Evolutionary conservation across 2,797 vertebrate species (phyloP).

Genomic region (Tokudaia tokunoshimensis): DNA sequence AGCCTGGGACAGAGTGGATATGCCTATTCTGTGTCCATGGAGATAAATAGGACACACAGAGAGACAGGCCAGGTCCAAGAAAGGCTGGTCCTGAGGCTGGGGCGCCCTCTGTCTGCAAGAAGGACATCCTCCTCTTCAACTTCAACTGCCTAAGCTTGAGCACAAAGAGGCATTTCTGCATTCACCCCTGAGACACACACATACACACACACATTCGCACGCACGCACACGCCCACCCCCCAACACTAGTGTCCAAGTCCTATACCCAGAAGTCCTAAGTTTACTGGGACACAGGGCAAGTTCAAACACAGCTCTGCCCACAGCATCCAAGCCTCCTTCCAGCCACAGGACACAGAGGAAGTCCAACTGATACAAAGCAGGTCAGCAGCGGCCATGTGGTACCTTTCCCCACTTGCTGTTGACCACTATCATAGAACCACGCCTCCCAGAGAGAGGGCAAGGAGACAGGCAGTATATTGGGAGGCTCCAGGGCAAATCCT

Average conservation of each 20-base stretch:
- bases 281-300: not conserved
- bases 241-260: not conserved
- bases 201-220: not conserved
- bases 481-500: not conserved
- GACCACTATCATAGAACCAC: not conserved
- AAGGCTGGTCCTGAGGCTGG: not conserved
- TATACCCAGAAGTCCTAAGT: not conserved
- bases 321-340: not conserved
- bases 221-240: not conserved
- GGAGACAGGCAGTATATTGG: not conserved
- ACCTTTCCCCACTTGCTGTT: not conserved
- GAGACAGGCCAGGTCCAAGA: not conserved
- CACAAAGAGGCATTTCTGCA: not conserved
- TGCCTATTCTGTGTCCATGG: conserved; percentile 62
- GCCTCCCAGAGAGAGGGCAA: not conserved
- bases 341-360: not conserved
- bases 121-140: not conserved
- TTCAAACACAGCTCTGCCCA: not conserved
- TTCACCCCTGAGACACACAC: not conserved
- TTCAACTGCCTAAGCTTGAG: not conserved
- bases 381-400: not conserved
- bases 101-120: not conserved
- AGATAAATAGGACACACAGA: conserved; percentile 9
- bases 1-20: not conserved
- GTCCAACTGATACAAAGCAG: not conserved